Conservation (phyloP, 2,113 vertebrate genomes). For the Symphodus melops region DNA sequence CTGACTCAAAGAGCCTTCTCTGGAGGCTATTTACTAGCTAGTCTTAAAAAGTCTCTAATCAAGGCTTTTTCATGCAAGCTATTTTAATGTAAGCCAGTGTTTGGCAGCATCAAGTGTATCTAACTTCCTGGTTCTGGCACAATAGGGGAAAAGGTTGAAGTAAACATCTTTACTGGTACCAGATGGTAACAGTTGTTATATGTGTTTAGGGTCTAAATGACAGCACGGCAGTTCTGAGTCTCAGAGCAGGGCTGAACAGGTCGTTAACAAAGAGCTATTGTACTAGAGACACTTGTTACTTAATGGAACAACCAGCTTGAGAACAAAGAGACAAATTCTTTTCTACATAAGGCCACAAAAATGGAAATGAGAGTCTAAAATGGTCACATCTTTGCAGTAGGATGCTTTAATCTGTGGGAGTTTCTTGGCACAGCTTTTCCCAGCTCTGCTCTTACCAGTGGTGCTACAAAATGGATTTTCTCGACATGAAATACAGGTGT, state of each 20-base stretch:
- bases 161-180: constrained; percentile 46
- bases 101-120: constrained; percentile 22
- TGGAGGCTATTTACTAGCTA: not conserved
- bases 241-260: constrained; percentile 30
- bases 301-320: constrained; percentile 33
- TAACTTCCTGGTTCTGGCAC: constrained; percentile 31
- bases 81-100: constrained; percentile 16
- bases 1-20: not conserved
- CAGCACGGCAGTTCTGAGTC: constrained; percentile 40
- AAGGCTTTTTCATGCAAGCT: constrained; percentile 2
- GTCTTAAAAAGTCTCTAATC: constrained; percentile 11
- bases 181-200: constrained; percentile 59
- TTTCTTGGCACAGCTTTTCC: constrained; percentile 20
- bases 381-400: constrained; percentile 18
- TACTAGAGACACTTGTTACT: constrained; percentile 50
- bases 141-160: constrained; percentile 30
- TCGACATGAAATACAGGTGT: constrained; percentile 12
- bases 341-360: constrained; percentile 14
- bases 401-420: constrained; percentile 43
- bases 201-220: constrained; percentile 42
- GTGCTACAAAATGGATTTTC: constrained; percentile 10
- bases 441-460: not conserved
- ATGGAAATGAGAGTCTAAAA: constrained; percentile 27
- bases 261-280: constrained; percentile 54
- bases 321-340: constrained; percentile 27